Conservation (phyloP, 1,140 invertebrate species). For the Whitmania pigra region DNA sequence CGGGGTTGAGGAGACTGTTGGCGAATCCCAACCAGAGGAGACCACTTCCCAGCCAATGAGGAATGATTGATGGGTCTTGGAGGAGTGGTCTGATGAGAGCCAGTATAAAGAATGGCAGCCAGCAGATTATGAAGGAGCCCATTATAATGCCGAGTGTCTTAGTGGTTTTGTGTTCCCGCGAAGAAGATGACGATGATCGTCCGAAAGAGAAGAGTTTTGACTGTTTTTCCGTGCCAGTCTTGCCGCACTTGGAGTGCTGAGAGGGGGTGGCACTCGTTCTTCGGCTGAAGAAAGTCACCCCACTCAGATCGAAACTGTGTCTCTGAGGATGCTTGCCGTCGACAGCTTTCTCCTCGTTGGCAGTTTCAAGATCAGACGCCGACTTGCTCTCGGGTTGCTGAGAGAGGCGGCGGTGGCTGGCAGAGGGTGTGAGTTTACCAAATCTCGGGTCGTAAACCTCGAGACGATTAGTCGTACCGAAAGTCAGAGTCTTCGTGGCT, state of each 20-base stretch:
- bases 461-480: constrained; percentile 8
- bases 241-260: background rate
- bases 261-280: background rate
- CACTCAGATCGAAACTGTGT: background rate
- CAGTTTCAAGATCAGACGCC: background rate
- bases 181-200: constrained; percentile 24
- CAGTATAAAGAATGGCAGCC: constrained; percentile 50
- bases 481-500: background rate
- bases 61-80: constrained; percentile 27
- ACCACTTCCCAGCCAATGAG: constrained; percentile 32
- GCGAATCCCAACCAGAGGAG: constrained; percentile 75
- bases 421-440: background rate
- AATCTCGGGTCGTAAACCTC: constrained; percentile 8
- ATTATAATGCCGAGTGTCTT: constrained; percentile 64
- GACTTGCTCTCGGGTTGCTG: background rate
- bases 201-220: background rate
- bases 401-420: background rate
- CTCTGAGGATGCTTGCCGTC: background rate
- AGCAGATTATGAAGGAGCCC: constrained; percentile 50
- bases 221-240: background rate
- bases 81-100: constrained; percentile 50
- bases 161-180: constrained; percentile 68
- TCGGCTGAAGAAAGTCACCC: background rate
- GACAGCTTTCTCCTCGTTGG: background rate
- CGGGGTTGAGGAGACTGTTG: constrained; percentile 92